Evolutionary conservation across 1,140 invertebrate species (phyloP).

Genomic region (Drosophila watanabei): DNA sequence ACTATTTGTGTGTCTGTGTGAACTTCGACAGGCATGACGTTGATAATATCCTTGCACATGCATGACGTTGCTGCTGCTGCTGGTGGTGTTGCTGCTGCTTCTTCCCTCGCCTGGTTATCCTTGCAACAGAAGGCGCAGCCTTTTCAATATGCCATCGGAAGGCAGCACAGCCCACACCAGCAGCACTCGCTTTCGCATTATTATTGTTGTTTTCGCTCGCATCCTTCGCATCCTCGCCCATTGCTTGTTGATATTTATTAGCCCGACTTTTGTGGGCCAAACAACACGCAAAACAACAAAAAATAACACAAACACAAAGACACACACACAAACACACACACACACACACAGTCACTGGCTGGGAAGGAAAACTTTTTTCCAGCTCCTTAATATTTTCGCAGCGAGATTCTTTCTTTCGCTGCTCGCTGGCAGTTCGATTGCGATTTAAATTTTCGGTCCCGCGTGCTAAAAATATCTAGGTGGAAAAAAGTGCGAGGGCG

Average conservation of each 20-base stretch:
- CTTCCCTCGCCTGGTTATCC: constrained; percentile 55
- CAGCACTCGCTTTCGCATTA: constrained; percentile 43
- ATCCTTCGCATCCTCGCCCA: constrained; percentile 28
- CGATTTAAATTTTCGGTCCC: constrained; percentile 68
- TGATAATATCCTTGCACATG: constrained; percentile 84
- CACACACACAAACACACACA: constrained; percentile 18
- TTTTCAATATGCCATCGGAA: constrained; percentile 62
- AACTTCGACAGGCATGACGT: constrained; percentile 78
- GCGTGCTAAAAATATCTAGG: constrained; percentile 75
- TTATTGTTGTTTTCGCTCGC: constrained; percentile 49
- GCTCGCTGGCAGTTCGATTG: constrained; percentile 47
- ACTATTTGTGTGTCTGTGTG: constrained; percentile 29
- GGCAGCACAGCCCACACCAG: constrained; percentile 25
- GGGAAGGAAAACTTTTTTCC: constrained; percentile 57
- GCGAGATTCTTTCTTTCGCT: constrained; percentile 7
- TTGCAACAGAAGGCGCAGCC: constrained; percentile 60
- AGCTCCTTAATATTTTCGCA: constrained; percentile 32
- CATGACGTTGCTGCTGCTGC: constrained; percentile 73
- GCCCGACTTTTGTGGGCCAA: constrained; percentile 56
- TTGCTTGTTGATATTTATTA: constrained; percentile 82
- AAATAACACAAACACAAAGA: constrained; percentile 21
- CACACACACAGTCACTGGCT: constrained; percentile 3
- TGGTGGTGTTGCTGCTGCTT: constrained; percentile 22
- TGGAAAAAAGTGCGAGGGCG: constrained; percentile 37
- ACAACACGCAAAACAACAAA: constrained; percentile 42